These are phyloP conservation scores for Metopolophium dirhodum DNA, from an alignment of 1,140 invertebrate species.

Conservation along the genomic window DNA sequence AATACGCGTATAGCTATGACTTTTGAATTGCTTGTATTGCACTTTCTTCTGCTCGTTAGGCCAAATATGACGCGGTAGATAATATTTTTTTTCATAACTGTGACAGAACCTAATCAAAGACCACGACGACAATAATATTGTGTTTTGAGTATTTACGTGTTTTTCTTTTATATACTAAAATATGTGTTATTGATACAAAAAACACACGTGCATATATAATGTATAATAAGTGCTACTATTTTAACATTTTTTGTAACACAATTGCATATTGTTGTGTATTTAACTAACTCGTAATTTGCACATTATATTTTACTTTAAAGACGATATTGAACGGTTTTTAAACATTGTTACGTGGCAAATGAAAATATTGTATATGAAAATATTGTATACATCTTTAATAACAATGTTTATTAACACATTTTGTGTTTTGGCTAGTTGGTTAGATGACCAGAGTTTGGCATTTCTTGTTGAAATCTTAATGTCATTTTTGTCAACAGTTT, in stretches of 20 bases:
- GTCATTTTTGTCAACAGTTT: background rate
- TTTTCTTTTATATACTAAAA: no score
- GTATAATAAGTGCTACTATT: no score
- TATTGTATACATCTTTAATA: background rate
- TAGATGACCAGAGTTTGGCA: background rate
- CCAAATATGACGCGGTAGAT: background rate
- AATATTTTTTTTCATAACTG: background rate
- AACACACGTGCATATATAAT: no score
- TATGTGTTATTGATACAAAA: no score
- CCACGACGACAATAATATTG: background rate
- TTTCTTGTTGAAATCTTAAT: background rate
- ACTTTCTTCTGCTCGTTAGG: background rate
- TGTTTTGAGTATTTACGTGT: no score
- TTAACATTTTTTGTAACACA: background rate
- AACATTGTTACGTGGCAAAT: background rate
- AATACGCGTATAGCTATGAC: background rate
- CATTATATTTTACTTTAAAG: background rate
- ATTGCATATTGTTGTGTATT: background rate
- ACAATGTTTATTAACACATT: background rate
- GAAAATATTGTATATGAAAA: no score
- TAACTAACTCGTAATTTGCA: background rate
- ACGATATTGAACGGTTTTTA: background rate
- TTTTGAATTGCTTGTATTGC: background rate
- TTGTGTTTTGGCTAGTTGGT: background rate
- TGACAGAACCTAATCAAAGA: background rate